These are phyloP conservation scores for Drosophila parvula DNA, from an alignment of 1,140 invertebrate species.

Conservation along the genomic window DNA sequence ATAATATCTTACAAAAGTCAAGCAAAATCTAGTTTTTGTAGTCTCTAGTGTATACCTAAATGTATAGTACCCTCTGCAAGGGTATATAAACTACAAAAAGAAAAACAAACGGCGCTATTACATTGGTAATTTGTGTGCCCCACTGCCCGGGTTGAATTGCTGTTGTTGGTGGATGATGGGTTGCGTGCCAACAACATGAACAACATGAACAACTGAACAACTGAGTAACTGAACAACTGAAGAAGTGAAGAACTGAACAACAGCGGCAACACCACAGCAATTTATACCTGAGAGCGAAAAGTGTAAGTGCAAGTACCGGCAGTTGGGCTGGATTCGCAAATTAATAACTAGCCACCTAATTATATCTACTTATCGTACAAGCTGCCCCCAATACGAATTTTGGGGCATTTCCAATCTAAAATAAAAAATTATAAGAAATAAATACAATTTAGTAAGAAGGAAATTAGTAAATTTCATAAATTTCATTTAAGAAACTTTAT, in stretches of 20 bases:
- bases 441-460: not conserved
- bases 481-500: no score
- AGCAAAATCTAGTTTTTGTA: no score
- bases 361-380: constrained; percentile 18
- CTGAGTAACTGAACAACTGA: constrained; percentile 16
- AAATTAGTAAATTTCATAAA: no score
- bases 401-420: not conserved
- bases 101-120: constrained; percentile 54
- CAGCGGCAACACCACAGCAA: constrained; percentile 8
- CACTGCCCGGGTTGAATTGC: constrained; percentile 23
- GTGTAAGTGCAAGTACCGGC: not conserved
- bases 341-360: constrained; percentile 34
- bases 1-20: no score
- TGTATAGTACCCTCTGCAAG: not conserved
- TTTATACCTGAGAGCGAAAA: constrained; percentile 2
- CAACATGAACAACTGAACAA: no score
- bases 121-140: constrained; percentile 68
- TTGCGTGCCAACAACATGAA: constrained; percentile 28
- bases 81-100: constrained; percentile 2
- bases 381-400: not conserved
- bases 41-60: not conserved
- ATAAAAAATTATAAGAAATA: not conserved
- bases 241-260: constrained; percentile 1
- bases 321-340: constrained; percentile 22
- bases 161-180: constrained; percentile 13